These are phyloP conservation scores for Drosophila tristis DNA, from an alignment of 1,140 invertebrate species.

Conservation along the genomic window DNA sequence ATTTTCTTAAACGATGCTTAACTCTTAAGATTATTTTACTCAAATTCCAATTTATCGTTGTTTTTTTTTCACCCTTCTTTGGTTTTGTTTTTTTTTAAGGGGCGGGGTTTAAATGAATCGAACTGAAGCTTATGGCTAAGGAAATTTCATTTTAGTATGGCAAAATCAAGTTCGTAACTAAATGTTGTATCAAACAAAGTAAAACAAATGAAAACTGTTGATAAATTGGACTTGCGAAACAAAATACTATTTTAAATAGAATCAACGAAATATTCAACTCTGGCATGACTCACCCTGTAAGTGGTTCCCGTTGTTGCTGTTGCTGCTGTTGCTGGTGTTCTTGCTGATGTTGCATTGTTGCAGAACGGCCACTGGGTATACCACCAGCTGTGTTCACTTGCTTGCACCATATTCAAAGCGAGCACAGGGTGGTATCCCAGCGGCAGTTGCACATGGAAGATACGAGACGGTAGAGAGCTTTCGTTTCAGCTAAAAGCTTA, in stretches of 20 bases:
- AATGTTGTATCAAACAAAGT: constrained; percentile 30
- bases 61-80: constrained; percentile 18
- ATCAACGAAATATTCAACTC: constrained; percentile 9
- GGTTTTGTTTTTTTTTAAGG: constrained; percentile 8
- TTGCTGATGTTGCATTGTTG: constrained; percentile 42
- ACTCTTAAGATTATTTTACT: constrained; percentile 62
- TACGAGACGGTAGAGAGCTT: constrained; percentile 74
- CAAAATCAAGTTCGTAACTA: constrained; percentile 51
- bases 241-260: constrained; percentile 15
- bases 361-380: constrained; percentile 91
- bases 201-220: constrained; percentile 31
- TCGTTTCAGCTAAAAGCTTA: constrained; percentile 56
- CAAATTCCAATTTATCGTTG: constrained; percentile 50
- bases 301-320: neutral
- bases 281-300: constrained; percentile 49
- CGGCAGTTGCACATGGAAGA: constrained; percentile 80
- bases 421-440: constrained; percentile 97
- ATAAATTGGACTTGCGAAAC: constrained; percentile 66
- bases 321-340: constrained; percentile 9
- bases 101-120: constrained; percentile 45
- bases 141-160: constrained; percentile 64
- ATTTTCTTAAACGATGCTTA: constrained; percentile 56
- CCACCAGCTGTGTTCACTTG: constrained; percentile 99
- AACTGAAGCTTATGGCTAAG: constrained; percentile 78
- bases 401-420: constrained; percentile 89